Base-by-base conservation (phyloP, 2,113 vertebrate species). In the Apteryx mantelli region DNA sequence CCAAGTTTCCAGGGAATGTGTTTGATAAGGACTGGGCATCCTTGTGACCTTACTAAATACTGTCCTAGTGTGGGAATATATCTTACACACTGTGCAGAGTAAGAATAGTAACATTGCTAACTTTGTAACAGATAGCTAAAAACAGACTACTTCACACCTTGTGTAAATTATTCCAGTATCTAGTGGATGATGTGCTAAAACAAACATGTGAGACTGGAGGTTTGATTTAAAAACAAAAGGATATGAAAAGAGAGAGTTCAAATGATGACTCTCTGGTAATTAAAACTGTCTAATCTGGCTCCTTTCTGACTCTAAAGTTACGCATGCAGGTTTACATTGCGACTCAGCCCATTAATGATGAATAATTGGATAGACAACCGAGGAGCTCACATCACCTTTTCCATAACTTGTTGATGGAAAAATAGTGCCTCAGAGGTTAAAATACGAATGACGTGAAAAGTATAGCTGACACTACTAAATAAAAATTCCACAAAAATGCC, bases 1-100 rank as follows among this genome's bases (percentile, higher is more conserved):
- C 98, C 98, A 98, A 98, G 98, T 98, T 99, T 99, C 98, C 98
- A 98, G 96, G 79, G 98, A 98, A 98, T 79, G 98, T 98, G 97
- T 98, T 97, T 93, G 98, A 98, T 98, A 98, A 98, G 97, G 82
- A 86, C 86, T 63, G 84, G 95, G 88, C 91, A 96, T 98, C 95
- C 97, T 97, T 94, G 96, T 98, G 97, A 98, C 98, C 97, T 90
- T 97, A 97, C 97, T 96, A 96, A 96, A 96, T 85, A 85, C 82
- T 92, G 87, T 70, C 58, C 96, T 97, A 68, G 96, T 95, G 97
- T 98, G 98, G 97, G 95, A 97, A 97, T 96, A 96, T 92, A 91
- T 97, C 95, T 95, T 95, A 84, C 91, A 95, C n/a, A 5, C 92
- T 79, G 80, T 73, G 61, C 71, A 76, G 80, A 80, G 71, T 86